These are phyloP conservation scores for Drosophila putrida DNA, from an alignment of 2,888 invertebrate genomes.

Conservation along the genomic window DNA sequence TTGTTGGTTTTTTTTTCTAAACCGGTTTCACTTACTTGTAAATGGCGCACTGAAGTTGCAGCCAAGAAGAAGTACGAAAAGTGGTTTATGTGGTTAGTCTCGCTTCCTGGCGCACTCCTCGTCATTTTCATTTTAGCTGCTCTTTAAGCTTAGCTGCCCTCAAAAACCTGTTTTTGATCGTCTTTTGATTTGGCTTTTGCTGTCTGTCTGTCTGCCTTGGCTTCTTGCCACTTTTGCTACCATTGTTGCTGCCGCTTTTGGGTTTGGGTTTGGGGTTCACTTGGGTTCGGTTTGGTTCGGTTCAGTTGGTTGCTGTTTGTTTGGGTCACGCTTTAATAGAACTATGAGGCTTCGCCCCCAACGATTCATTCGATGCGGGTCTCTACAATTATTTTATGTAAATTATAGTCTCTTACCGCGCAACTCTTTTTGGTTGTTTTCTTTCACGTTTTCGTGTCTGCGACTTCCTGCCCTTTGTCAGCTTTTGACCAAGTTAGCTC, in stretches of 20 bases:
- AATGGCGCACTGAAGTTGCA: conserved; percentile 63
- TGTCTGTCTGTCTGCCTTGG: not conserved
- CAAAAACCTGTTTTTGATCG: conserved; percentile 64
- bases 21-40: conserved; percentile 69
- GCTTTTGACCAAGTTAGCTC: conserved; percentile 37
- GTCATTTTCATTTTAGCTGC: conserved; percentile 42
- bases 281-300: conserved; percentile 29
- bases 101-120: conserved; percentile 69
- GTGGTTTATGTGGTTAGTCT: conserved; percentile 68
- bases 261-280: conserved; percentile 17
- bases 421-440: conserved; percentile 32
- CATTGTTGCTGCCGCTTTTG: not conserved
- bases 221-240: conserved; percentile 4
- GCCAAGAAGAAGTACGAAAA: conserved; percentile 56
- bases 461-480: conserved; percentile 42
- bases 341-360: conserved; percentile 48
- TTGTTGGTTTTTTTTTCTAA: conserved; percentile 24
- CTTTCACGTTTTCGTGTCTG: conserved; percentile 27
- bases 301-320: conserved; percentile 61
- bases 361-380: conserved; percentile 1
- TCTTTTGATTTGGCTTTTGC: conserved; percentile 58
- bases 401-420: conserved; percentile 49
- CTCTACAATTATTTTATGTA: conserved; percentile 70
- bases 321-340: conserved; percentile 76
- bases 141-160: conserved; percentile 47